These are phyloP conservation scores for Unio pictorum DNA, from an alignment of 2,888 invertebrate species.

Conservation along the genomic window DNA sequence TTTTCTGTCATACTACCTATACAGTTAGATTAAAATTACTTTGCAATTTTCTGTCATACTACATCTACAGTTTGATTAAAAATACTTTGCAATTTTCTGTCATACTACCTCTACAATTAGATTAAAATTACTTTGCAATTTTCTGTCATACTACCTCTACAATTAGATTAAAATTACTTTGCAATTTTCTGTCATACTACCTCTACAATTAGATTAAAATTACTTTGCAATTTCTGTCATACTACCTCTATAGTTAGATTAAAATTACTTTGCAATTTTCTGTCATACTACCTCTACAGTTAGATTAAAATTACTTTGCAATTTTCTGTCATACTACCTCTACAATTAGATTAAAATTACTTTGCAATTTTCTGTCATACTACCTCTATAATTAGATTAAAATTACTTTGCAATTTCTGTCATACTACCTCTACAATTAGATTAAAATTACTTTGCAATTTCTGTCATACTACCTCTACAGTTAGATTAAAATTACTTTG, in stretches of 20 bases:
- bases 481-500: too few species aligned
- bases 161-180: conserved; percentile 2
- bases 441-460: not conserved
- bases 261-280: too few species aligned
- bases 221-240: too few species aligned
- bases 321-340: conserved; percentile 14
- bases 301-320: not conserved
- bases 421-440: conserved; percentile 23
- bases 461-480: too few species aligned
- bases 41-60: not conserved
- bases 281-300: conserved; percentile 20
- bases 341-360: conserved; percentile 8
- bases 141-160: conserved; percentile 18
- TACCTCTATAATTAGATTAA: conserved; percentile 24
- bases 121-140: not conserved
- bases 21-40: conserved; percentile 7
- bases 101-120: conserved; percentile 22
- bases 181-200: conserved; percentile 4
- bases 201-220: conserved; percentile 18
- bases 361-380: too few species aligned
- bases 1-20: conserved; percentile 14
- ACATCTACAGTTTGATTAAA: conserved; percentile 23
- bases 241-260: conserved; percentile 25
- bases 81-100: too few species aligned
- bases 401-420: too few species aligned